Evolutionary conservation across 64 coral and sea anemone genomes (phyloP).

Genomic region (Montipora sp.): DNA sequence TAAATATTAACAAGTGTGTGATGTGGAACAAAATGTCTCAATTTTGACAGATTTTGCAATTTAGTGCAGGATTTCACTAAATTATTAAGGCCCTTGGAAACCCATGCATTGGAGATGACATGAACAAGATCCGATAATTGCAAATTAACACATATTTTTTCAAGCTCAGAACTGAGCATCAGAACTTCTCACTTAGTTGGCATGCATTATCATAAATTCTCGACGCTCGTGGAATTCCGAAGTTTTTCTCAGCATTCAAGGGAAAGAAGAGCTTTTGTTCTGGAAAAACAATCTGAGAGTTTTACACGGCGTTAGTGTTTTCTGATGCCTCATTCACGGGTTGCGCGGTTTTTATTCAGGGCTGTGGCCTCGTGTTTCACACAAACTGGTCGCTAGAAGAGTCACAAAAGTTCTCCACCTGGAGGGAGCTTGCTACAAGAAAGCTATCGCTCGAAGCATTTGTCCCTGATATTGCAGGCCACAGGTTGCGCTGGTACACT

Average conservation of each 20-base stretch:
- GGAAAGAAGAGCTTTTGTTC: neutral
- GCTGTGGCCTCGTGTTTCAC: neutral
- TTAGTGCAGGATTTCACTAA: slow-evolving; percentile 20
- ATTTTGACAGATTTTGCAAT: no score
- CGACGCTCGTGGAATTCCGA: neutral
- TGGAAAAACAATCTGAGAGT: neutral
- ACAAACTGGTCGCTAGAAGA: neutral
- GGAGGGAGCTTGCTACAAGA: neutral
- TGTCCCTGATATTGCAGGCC: neutral
- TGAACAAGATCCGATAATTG: neutral
- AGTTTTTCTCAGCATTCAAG: neutral
- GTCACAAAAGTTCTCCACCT: neutral
- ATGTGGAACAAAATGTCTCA: no score
- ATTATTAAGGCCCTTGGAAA: neutral
- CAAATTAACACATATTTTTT: neutral
- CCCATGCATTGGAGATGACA: neutral
- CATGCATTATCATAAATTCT: neutral
- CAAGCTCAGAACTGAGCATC: neutral
- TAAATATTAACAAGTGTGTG: no score
- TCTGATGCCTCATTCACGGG: neutral
- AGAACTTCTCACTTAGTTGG: neutral
- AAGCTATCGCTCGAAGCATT: neutral
- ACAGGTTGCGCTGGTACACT: neutral
- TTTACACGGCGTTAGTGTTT: neutral
- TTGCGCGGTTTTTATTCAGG: neutral